Base-by-base conservation (phyloP, 2,113 vertebrate genomes). In the Gadus chalcogrammus region DNA sequence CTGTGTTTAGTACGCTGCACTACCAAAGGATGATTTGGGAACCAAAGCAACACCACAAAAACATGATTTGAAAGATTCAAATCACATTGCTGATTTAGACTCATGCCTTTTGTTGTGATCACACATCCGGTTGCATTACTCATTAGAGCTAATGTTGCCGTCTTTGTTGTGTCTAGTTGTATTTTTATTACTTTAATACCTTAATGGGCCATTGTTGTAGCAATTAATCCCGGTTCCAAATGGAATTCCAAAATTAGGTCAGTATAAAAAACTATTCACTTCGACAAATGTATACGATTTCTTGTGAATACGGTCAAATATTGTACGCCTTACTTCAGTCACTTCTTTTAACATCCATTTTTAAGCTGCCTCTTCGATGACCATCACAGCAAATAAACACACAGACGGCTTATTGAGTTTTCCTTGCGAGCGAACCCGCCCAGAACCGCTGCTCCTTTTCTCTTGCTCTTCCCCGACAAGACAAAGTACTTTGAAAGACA, bases 11-110 rank as follows among this genome's bases (percentile, higher is more conserved):
- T 1, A 69, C 81, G 80, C 74, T 78, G 9, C 15, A 70, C 80
- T 80, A 88, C 79, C 85, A 85, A 88, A 86, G 86, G 89, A 84
- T 78, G 81, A 87, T 88, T 88, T 89, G 85, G 88, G 79, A 81
- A 61, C 55, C 55, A 58, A 48, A 48, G 12, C 42, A 48, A 48
- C 42, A 48, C 8, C 42, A 48, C 42, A 58, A 58, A 58, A 58
- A 58, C 55, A 48, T 12, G 55, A 58, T 58, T 58, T 72, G 24
- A 56, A 77, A 60, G 61, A 81, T 79, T 56, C 28, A 7, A 13
- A 24, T 60, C 69, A 71, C 65, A 42, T 17, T 69, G 20, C 28
- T 73, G 69, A 64, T 58, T 17, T 58, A 18, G 15, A 58, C 5
- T 58, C 55, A 17, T 58, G 7, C 16, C 55, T 58, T 11, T 24